A percentile compares a stretch with the other conserved stretches of the same genome.
These are phyloP conservation scores for Catocala nupta DNA, from an alignment of 2,888 invertebrate species.

Conservation along the genomic window DNA sequence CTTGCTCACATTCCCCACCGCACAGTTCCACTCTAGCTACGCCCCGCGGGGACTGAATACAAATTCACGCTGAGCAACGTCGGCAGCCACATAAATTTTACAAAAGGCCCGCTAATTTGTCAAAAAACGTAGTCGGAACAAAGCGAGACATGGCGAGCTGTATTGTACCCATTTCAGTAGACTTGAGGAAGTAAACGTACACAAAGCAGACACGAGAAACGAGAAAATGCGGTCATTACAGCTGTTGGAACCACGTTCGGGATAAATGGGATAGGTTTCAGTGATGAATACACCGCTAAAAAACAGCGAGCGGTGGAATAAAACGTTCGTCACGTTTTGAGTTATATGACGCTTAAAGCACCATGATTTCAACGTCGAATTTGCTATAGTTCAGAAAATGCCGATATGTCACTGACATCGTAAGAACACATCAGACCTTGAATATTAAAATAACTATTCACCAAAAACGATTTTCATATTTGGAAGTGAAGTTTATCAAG, in stretches of 20 bases:
- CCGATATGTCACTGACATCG: too few species aligned
- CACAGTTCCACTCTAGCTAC: conserved; percentile 6
- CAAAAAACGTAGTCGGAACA: conserved; percentile 33
- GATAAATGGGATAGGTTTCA: conserved; percentile 15
- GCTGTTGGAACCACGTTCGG: neutral
- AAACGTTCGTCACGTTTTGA: too few species aligned
- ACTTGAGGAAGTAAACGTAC: conserved; percentile 2
- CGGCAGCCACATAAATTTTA: conserved; percentile 39
- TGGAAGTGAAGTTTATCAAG: too few species aligned
- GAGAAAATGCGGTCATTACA: neutral
- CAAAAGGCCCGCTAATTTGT: conserved; percentile 52
- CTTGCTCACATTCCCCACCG: conserved; percentile 18
- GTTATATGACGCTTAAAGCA: too few species aligned
- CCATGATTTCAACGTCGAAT: too few species aligned
- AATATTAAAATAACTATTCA: too few species aligned
- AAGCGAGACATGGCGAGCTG: neutral
- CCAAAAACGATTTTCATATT: too few species aligned
- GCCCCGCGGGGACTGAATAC: conserved; percentile 46
- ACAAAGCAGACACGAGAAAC: neutral
- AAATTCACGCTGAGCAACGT: conserved; percentile 42
- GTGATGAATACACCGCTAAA: neutral
- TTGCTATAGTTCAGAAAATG: too few species aligned
- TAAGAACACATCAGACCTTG: too few species aligned
- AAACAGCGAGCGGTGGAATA: too few species aligned
- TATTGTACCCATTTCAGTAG: conserved; percentile 2